Evolutionary conservation across 2,797 vertebrate species (phyloP), one percentile per base, ranked within the genome.

Genomic region (Dermochelys coriacea): DNA sequence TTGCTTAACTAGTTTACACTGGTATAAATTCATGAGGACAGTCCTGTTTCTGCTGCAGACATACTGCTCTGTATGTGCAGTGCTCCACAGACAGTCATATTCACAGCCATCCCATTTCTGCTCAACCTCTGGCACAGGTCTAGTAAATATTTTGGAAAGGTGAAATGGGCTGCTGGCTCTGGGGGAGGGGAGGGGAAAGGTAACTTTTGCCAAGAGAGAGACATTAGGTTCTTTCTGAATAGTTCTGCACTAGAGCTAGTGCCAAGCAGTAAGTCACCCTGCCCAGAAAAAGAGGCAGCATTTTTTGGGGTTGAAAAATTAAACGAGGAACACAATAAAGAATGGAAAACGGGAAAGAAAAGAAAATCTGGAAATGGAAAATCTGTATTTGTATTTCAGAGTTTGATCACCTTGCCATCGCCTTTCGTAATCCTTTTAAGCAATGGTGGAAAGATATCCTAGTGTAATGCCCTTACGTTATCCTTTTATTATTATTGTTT

Each of bases 201-300:
- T 57, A 81, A 2, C 41, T 89, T 14, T 2, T 89, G 34, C 27
- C 41, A 84, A 87, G 45, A 93, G n/a, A 93, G 55, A 95, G 79
- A 37, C 29, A 37, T 1, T 34, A 10, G 14, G 2, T 10, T 82
- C 82, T 82, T 88, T 23, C 10, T 37, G 6, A 49, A 25, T 4
- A 75, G 6, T 27, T 5, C 19, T 84, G 45, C 3, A 51, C 90
- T 31, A 91, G 18, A 80, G 80, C 45, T 29, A 64, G 1, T 57
- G 14, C 2, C 41, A 92, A 52, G 59, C 0, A 41, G 0, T 19
- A 86, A 59, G 64, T 47, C 8, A 94, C 14, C 23, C 1, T 94
- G 16, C n/a, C 9, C 41, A 89, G 74, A 87, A 82, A 21, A 86
- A 64, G 84, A 52, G 0, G 3, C 50, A 86, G 9, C 50, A 81